These are phyloP conservation scores for Leptopilina clavipes DNA, from an alignment of 1,140 invertebrate genomes.

Conservation along the genomic window DNA sequence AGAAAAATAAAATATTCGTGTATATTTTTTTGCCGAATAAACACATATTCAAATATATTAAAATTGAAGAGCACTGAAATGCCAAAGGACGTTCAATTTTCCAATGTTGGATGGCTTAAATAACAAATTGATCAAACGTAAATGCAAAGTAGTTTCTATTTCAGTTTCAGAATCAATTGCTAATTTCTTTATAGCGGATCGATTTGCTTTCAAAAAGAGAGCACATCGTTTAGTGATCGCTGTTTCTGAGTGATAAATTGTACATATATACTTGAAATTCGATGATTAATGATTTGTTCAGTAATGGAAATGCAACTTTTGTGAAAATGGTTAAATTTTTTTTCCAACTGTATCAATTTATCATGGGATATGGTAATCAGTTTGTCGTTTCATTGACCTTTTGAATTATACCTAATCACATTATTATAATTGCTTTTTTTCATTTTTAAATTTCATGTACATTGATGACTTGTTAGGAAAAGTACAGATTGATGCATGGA, in stretches of 20 bases:
- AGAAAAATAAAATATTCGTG: too few relatives aligned
- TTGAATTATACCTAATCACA: too few relatives aligned
- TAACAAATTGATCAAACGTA: background rate
- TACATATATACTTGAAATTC: background rate
- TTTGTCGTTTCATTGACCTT: too few relatives aligned
- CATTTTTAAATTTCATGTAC: too few relatives aligned
- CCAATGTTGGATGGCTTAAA: too few relatives aligned
- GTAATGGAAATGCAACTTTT: background rate
- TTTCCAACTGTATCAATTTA: background rate
- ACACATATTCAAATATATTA: too few relatives aligned
- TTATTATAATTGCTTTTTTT: too few relatives aligned
- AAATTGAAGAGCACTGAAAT: too few relatives aligned
- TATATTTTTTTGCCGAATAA: too few relatives aligned
- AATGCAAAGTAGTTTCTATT: background rate
- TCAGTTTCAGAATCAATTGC: background rate
- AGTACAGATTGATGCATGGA: too few relatives aligned
- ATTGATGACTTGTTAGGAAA: too few relatives aligned
- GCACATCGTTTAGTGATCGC: background rate
- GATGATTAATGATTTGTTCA: background rate
- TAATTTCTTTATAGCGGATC: background rate
- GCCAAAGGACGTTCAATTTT: too few relatives aligned
- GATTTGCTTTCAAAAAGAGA: background rate
- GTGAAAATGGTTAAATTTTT: background rate
- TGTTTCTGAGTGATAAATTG: background rate
- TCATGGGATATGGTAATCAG: background rate